Conservation (phyloP, 2,797 vertebrate genomes). For the Gadopsis marmoratus region DNA sequence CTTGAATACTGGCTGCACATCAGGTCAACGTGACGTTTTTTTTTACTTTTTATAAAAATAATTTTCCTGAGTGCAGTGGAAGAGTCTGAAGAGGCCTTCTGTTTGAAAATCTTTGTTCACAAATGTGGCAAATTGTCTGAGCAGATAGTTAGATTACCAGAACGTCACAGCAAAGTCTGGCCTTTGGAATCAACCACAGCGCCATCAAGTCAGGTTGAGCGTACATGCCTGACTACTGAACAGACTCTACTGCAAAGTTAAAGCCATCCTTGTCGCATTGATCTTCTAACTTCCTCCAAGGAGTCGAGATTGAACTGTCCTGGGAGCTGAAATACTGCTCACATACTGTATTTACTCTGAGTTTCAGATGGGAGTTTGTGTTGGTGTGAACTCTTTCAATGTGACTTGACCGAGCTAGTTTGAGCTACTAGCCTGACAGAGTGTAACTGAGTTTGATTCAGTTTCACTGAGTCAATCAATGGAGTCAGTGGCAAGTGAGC, state of each 20-base stretch:
- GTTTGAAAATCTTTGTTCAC: background rate
- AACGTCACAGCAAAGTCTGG: background rate
- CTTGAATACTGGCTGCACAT: constrained; percentile 16
- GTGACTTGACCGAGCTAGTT: constrained; percentile 2
- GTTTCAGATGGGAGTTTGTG: background rate
- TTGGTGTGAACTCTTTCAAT: background rate
- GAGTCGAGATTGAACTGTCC: background rate
- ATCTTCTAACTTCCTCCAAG: background rate
- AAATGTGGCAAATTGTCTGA: background rate
- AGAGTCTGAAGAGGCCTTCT: background rate
- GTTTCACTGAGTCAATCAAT: background rate
- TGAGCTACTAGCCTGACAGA: background rate
- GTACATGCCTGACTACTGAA: background rate
- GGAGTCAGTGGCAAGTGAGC: background rate
- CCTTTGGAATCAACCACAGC: background rate
- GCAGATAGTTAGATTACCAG: background rate
- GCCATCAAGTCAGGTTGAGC: background rate
- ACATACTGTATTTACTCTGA: background rate
- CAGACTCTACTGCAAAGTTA: background rate
- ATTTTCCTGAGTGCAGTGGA: background rate
- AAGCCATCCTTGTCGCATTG: background rate
- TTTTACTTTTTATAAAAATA: background rate
- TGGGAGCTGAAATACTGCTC: background rate
- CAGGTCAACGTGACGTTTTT: constrained; percentile 18
- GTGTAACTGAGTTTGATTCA: background rate